Evolutionary conservation across 1,140 invertebrate genomes (phyloP), one percentile per base, ranked within the genome.

Genomic region (Acyrthosiphon pisum): DNA sequence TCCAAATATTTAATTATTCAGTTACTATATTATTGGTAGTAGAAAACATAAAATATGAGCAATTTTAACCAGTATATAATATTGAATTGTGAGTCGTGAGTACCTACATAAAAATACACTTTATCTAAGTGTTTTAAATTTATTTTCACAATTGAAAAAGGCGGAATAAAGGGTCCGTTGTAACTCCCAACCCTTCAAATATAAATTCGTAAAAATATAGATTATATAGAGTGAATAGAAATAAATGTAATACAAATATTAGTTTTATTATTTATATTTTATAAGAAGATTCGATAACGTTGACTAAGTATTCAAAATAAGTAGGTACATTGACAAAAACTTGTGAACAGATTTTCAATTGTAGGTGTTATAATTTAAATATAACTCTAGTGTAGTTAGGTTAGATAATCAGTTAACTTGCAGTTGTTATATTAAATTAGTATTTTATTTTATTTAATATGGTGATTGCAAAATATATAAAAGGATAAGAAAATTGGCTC

Each of bases 81-180:
- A 76, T 76, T 68, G 60, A n/a, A 26, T 26, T 37, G 81, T 83
- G 2, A 37, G 14, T 48, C 30, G 44, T 8, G 20, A 35, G 9
- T 46, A 46, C n/a, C n/a, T n/a, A n/a, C 41, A 87, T 48, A 1
- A 89, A 89, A 53, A 89, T 37, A 56, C 35, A 56, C 35, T 89
- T 41, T 56, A 48, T 56, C 8, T 89, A 89, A 89, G 88, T 89
- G 50, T 89, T 89, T 89, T 53, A 8, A 89, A 26, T 89, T 20
- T 56, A 53, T 41, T 89, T 56, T 30, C 88, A 41, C 35, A 89
- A 18, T 56, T 37, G 50, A 56, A 41, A 35, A 41, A 56, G 23
- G 26, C 4, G 22, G 48, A 14, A 56, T 6, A 53, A 89, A 56
- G 23, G 35, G 35, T 30, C 1, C 56, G 23, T 41, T 9, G 3